A percentile compares a stretch with the other conserved stretches of the same genome.
phyloP scores from a whole-genome alignment of 1,140 invertebrate genomes.

The Rhizoglyphus robini region DNA sequence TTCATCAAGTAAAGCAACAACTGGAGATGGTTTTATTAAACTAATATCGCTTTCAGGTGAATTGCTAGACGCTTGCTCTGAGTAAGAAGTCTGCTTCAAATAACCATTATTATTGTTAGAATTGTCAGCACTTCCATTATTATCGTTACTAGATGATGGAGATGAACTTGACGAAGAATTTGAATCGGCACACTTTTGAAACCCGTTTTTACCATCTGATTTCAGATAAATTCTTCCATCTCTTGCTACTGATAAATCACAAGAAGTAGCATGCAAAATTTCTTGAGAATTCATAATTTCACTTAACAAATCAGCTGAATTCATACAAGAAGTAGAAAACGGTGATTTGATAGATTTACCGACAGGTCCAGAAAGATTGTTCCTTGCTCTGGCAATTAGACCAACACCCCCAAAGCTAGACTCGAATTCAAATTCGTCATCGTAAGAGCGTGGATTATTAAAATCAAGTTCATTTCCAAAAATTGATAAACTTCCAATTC shows the following conservation, averaged over 20 bases:
- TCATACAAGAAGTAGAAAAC: neutral
- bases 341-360: neutral
- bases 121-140: neutral
- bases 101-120: neutral
- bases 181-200: neutral
- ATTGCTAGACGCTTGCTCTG: too few relatives aligned
- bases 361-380: neutral
- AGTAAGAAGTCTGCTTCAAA: too few relatives aligned
- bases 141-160: neutral
- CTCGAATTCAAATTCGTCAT: neutral
- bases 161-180: neutral
- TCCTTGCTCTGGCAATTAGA: neutral
- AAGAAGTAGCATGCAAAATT: constrained; percentile 51
- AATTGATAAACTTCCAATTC: constrained; percentile 37
- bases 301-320: constrained; percentile 46
- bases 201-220: neutral
- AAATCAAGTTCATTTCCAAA: constrained; percentile 36
- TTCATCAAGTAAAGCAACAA: constrained; percentile 9
- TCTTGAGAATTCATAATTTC: constrained; percentile 59
- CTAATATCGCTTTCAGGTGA: constrained; percentile 7
- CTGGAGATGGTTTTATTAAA: constrained; percentile 16
- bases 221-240: constrained; percentile 41
- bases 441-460: constrained; percentile 33
- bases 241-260: constrained; percentile 43
- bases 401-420: neutral